phyloP scores from a whole-genome alignment of 2,888 invertebrate genomes.

The Junonia oenone region DNA sequence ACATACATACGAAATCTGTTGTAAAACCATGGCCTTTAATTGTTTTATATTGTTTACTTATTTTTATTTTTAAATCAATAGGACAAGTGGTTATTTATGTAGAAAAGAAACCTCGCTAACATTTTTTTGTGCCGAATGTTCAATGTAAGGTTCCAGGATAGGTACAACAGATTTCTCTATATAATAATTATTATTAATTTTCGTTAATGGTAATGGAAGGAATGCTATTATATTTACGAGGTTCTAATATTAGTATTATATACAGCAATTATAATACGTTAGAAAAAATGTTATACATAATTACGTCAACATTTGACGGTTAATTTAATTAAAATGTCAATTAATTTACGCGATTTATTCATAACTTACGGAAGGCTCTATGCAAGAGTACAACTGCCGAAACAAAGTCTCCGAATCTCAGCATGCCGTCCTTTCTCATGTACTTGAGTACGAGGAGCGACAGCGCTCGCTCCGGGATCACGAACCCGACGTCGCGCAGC shows the following conservation, averaged over 20 bases:
- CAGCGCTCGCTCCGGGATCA: conserved; percentile 90
- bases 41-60: neutral
- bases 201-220: neutral
- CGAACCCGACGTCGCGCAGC: conserved; percentile 91
- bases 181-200: neutral
- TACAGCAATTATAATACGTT: too few species aligned
- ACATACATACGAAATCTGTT: too few species aligned
- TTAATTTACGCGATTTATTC: too few species aligned
- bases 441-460: conserved; percentile 90
- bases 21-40: neutral
- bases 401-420: conserved; percentile 94
- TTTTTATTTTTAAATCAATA: too few species aligned
- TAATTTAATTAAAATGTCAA: too few species aligned
- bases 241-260: neutral
- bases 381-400: conserved; percentile 93
- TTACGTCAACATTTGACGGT: too few species aligned
- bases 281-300: too few species aligned
- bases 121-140: too few species aligned
- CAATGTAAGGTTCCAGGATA: too few species aligned
- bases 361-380: conserved; percentile 91
- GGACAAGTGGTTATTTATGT: too few species aligned
- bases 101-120: too few species aligned
- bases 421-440: conserved; percentile 95
- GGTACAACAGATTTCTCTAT: neutral
- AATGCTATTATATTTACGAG: neutral